These are phyloP conservation scores for Stenodema calcarata DNA, from an alignment of 2,888 invertebrate genomes.

Conservation along the genomic window DNA sequence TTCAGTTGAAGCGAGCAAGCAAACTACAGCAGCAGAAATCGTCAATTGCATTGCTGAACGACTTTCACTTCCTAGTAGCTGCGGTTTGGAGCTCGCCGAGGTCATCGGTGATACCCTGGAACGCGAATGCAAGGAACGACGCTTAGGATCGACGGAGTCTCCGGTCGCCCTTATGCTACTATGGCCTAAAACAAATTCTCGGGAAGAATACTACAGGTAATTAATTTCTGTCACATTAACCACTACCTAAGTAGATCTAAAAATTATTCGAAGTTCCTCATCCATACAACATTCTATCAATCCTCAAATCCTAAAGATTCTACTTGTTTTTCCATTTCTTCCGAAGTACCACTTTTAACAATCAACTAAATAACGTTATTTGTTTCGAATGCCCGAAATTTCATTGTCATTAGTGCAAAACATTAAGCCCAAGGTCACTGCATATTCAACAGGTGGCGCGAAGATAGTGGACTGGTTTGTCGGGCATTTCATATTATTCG, in stretches of 20 bases:
- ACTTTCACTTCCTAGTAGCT: conserved; percentile 66
- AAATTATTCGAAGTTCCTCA: conserved; percentile 55
- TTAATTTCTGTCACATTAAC: conserved; percentile 59
- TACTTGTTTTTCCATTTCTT: too few relatives aligned
- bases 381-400: neutral
- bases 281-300: too few relatives aligned
- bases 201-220: conserved; percentile 64
- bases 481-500: neutral
- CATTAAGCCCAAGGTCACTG: conserved; percentile 30
- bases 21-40: conserved; percentile 90
- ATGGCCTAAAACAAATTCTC: conserved; percentile 73
- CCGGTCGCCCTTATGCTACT: conserved; percentile 83
- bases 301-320: too few relatives aligned
- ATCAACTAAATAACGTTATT: neutral
- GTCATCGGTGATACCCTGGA: conserved; percentile 86
- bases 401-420: neutral
- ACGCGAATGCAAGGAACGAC: conserved; percentile 89
- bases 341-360: too few relatives aligned
- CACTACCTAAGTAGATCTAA: too few relatives aligned
- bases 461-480: neutral
- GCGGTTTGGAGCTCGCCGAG: conserved; percentile 83
- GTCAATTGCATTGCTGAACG: conserved; percentile 86
- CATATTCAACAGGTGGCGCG: conserved; percentile 32
- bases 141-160: conserved; percentile 80
- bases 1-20: conserved; percentile 89